Conservation (phyloP, 2,888 invertebrate species). For the Nemapogon koenigi region DNA sequence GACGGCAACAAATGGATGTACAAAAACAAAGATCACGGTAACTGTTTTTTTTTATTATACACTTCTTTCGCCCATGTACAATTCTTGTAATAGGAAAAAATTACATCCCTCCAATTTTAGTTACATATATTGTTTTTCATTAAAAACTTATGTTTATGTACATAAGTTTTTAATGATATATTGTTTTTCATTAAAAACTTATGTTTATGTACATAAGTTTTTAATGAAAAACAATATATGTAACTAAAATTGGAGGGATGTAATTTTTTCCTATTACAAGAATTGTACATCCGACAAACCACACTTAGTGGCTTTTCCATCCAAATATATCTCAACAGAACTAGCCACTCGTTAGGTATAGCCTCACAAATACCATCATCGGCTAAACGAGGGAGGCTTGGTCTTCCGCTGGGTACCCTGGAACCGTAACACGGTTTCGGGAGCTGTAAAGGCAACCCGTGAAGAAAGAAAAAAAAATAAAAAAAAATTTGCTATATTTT, state of each 20-base stretch:
- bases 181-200: neutral
- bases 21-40: slow-evolving; percentile 94
- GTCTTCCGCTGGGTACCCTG: too few relatives aligned
- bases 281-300: too few relatives aligned
- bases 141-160: neutral
- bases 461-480: neutral
- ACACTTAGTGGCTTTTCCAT: too few relatives aligned
- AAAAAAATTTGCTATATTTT: slow-evolving; percentile 57
- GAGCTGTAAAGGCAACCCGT: too few relatives aligned
- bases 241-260: neutral
- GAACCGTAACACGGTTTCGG: too few relatives aligned
- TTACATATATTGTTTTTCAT: neutral
- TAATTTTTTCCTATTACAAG: neutral
- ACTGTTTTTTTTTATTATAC: slow-evolving; percentile 10
- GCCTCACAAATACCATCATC: too few relatives aligned
- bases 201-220: too few relatives aligned
- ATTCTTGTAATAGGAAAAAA: neutral
- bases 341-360: too few relatives aligned
- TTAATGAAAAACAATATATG: too few relatives aligned
- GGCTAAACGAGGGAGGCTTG: too few relatives aligned
- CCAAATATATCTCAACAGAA: too few relatives aligned
- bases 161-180: too few relatives aligned
- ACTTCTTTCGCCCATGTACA: neutral
- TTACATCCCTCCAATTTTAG: neutral
- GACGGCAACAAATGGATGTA: slow-evolving; percentile 87